These are phyloP conservation scores for Pelodiscus sinensis DNA, from an alignment of 2,113 vertebrate species.

Conservation along the genomic window DNA sequence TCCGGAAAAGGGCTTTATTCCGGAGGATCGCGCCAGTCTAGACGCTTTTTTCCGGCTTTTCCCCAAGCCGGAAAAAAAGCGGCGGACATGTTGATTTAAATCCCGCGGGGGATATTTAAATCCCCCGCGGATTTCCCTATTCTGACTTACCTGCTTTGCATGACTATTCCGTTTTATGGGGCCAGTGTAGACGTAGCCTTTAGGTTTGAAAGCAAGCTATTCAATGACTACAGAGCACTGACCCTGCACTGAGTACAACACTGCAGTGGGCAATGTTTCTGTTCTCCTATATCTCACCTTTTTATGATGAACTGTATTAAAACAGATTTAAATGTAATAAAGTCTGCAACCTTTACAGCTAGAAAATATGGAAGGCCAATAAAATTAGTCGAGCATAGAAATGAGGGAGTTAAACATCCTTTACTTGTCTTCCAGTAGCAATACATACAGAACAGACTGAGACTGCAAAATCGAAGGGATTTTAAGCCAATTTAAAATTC, in stretches of 20 bases:
- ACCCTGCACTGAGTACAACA: slow-evolving; percentile 8
- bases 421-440: slow-evolving; percentile 37
- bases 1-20: too few species aligned
- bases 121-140: too few species aligned
- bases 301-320: slow-evolving; percentile 70
- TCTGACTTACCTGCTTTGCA: too few species aligned
- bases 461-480: slow-evolving; percentile 39
- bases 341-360: slow-evolving; percentile 69
- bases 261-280: slow-evolving; percentile 10
- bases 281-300: slow-evolving; percentile 15
- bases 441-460: slow-evolving; percentile 8
- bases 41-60: too few species aligned
- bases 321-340: slow-evolving; percentile 74
- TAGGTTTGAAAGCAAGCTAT: slow-evolving; percentile 27
- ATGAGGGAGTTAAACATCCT: slow-evolving; percentile 49
- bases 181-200: too few species aligned
- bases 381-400: slow-evolving; percentile 74
- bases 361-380: slow-evolving; percentile 71
- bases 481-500: slow-evolving; percentile 63
- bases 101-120: too few species aligned
- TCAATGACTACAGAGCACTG: neutral
- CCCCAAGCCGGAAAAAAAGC: too few species aligned
- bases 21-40: too few species aligned
- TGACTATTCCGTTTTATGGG: too few species aligned
- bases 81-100: too few species aligned